Evolutionary conservation across 2,113 vertebrate genomes (phyloP).

Genomic region (Corythaixoides concolor): DNA sequence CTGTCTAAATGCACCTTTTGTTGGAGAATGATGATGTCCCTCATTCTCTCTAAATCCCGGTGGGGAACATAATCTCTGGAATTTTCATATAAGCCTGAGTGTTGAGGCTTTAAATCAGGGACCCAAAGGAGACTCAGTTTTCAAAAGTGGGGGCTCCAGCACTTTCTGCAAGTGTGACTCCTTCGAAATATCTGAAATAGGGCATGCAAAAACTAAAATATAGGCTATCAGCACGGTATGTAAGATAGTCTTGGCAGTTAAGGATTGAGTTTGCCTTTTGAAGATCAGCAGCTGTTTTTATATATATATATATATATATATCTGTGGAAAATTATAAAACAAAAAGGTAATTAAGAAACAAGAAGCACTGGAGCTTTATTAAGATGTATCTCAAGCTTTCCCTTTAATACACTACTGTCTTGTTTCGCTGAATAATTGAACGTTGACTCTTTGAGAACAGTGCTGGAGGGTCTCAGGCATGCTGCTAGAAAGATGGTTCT

Average conservation of each 20-base stretch:
- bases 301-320: not conserved
- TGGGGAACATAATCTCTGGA: not conserved
- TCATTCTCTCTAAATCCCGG: not conserved
- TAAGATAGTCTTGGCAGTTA: not conserved
- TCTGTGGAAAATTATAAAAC: not conserved
- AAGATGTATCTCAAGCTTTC: slow-evolving; percentile 18
- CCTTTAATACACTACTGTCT: slow-evolving; percentile 44
- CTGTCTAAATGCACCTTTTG: not conserved
- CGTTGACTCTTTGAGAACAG: slow-evolving; percentile 39
- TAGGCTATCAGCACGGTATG: not conserved
- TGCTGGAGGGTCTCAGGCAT: slow-evolving; percentile 50
- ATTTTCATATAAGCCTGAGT: not conserved
- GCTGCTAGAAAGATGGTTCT: slow-evolving; percentile 25
- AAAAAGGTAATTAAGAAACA: slow-evolving; percentile 33
- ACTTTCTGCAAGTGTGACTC: not conserved
- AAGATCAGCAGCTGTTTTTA: slow-evolving; percentile 16
- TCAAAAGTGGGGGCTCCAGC: not conserved
- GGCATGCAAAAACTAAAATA: not conserved
- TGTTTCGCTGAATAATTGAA: slow-evolving; percentile 60
- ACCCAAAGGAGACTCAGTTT: not conserved
- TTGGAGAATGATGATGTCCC: not conserved
- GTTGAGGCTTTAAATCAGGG: not conserved
- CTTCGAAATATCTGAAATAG: not conserved
- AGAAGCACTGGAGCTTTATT: slow-evolving; percentile 34
- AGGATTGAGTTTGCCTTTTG: not conserved